A percentile compares a stretch with the other conserved stretches of the same genome.
These are phyloP conservation scores for Jaculus jaculus DNA, from an alignment of 2,113 vertebrate genomes.

Conservation along the genomic window DNA sequence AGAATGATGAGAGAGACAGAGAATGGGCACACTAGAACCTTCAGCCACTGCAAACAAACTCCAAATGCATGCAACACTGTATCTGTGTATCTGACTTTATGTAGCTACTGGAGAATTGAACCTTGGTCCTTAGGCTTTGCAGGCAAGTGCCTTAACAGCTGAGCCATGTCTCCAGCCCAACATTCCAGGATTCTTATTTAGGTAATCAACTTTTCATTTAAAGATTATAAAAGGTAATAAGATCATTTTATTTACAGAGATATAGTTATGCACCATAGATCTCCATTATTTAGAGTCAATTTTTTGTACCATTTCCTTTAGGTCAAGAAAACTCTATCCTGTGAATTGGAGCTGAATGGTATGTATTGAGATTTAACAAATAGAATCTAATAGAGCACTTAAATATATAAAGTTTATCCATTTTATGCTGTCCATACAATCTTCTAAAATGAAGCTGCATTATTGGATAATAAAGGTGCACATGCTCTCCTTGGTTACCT, in stretches of 20 bases:
- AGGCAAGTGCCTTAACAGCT: too few species aligned
- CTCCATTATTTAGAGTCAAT: neutral
- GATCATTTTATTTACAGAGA: neutral
- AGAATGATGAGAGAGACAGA: too few species aligned
- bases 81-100: too few species aligned
- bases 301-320: neutral
- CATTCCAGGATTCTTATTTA: neutral
- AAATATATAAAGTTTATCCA: neutral
- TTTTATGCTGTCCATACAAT: neutral
- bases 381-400: neutral
- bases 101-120: too few species aligned
- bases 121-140: too few species aligned
- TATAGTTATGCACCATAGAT: neutral
- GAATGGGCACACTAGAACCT: too few species aligned
- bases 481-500: too few species aligned
- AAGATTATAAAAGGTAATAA: neutral
- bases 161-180: too few species aligned
- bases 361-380: neutral
- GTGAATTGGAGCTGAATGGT: neutral
- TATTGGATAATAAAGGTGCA: neutral
- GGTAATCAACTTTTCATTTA: neutral
- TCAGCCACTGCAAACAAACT: too few species aligned
- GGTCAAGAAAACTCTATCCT: neutral
- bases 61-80: too few species aligned
- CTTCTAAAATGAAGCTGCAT: neutral